Evolutionary conservation across 2,797 vertebrate species (phyloP), one percentile per base, ranked within the genome.

Genomic region (Sarcophilus harrisii): DNA sequence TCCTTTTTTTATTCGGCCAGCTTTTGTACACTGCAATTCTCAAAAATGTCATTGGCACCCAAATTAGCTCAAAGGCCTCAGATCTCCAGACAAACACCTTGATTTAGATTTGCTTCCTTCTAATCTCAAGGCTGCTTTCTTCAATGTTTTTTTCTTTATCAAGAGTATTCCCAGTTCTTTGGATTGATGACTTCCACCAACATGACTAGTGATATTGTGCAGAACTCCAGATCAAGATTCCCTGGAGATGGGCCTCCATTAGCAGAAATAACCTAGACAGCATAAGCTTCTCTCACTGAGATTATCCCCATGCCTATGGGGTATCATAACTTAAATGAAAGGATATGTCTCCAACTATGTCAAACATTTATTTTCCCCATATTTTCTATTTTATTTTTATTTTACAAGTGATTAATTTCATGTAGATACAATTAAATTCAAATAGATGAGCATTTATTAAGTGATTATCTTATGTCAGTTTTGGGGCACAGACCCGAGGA

Each of bases 221-320:
- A 95, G 92, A 91, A 27, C 24, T 29, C 93, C 90, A 57, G n/a
- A 91, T 45, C 66, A 49, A 92, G 60, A 90, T 10, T 92, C 57
- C 73, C 81, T 92, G 57, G 18, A 93, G 93, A 5, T 92, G 32
- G 93, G 32, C 32, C 58, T 91, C 62, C 91, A 94, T 2, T 28
- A 32, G 87, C 93, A 91, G 60, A 89, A 55, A 73, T 81, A 92
- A 81, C 27, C 21, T 92, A 91, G 87, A 38, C 8, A 38, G 38
- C 18, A 45, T 24, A 30, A 81, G n/a, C 18, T 81, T 45, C 8
- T 81, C 21, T 81, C 21, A 45, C 73, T 24, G 8, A 81, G 38
- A 21, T 18, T 81, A 1, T 45, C 38, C 9, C 38, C 16, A 18
- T 21, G 73, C 73, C 38, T 81, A 18, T 45, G n/a, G 27, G 18